phyloP scores from a whole-genome alignment of 2,888 invertebrate genomes.

The Drosophila austrosaltans region DNA sequence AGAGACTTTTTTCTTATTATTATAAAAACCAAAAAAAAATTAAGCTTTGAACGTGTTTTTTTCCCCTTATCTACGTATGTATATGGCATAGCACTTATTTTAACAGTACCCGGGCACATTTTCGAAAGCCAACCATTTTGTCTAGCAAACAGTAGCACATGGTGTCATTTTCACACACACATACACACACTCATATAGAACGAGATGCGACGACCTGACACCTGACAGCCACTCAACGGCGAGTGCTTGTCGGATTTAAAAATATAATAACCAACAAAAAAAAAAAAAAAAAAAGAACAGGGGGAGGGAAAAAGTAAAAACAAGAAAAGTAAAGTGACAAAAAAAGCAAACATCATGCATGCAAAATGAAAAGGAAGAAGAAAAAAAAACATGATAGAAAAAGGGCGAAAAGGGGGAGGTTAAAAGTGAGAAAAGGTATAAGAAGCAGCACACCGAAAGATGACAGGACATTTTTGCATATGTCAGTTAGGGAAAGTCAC shows the following conservation, averaged over 20 bases:
- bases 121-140: constrained; percentile 16
- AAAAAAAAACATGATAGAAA: constrained; percentile 25
- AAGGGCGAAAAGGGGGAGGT: too few species aligned
- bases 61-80: neutral
- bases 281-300: constrained; percentile 45
- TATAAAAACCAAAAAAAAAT: too few species aligned
- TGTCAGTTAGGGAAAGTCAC: constrained; percentile 55
- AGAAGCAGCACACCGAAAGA: constrained; percentile 30
- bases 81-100: constrained; percentile 5
- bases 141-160: constrained; percentile 20
- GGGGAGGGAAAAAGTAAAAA: too few species aligned
- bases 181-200: constrained; percentile 50
- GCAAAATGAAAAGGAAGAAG: constrained; percentile 64
- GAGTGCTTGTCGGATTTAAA: constrained; percentile 74
- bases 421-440: neutral
- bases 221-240: constrained; percentile 74
- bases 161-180: constrained; percentile 61
- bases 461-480: constrained; percentile 73
- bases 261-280: constrained; percentile 38
- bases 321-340: constrained; percentile 18
- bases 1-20: neutral
- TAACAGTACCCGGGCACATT: constrained; percentile 6
- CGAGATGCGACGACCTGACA: constrained; percentile 52
- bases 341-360: constrained; percentile 57
- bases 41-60: neutral